These are phyloP conservation scores for Drosophila bipectinata DNA, from an alignment of 1,140 invertebrate genomes.

Conservation along the genomic window DNA sequence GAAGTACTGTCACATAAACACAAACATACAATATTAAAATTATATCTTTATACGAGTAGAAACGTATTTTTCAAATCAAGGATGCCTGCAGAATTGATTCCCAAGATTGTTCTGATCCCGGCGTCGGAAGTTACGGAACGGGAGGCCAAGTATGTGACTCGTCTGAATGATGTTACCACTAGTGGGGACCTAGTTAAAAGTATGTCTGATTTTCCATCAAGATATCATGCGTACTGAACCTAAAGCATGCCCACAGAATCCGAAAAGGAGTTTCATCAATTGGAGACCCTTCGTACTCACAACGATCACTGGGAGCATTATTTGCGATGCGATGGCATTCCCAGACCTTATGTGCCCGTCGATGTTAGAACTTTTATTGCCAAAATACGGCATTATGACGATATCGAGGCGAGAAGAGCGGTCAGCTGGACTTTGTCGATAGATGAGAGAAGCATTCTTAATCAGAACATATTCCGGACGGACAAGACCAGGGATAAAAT, in stretches of 20 bases:
- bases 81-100: not conserved
- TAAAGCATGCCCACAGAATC: slow-evolving; percentile 21
- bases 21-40: not conserved
- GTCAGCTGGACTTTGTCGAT: slow-evolving; percentile 66
- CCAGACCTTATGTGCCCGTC: slow-evolving; percentile 53
- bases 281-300: slow-evolving; percentile 9
- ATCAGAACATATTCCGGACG: slow-evolving; percentile 57
- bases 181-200: slow-evolving; percentile 38
- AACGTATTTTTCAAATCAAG: not conserved
- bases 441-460: slow-evolving; percentile 58
- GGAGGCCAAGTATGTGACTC: slow-evolving; percentile 13
- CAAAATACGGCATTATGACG: slow-evolving; percentile 44
- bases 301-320: slow-evolving; percentile 54
- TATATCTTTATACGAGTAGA: too few species aligned
- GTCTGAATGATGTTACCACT: slow-evolving; percentile 31
- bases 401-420: slow-evolving; percentile 10
- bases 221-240: not conserved
- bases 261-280: slow-evolving; percentile 10
- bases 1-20: not conserved
- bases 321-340: slow-evolving; percentile 65
- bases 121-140: slow-evolving; percentile 21
- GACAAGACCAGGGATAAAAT: slow-evolving; percentile 23
- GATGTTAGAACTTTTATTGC: slow-evolving; percentile 63
- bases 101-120: slow-evolving; percentile 5
- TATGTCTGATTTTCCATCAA: not conserved